Evolutionary conservation across 2,797 vertebrate species (phyloP).

Genomic region (Malacoraja senta): DNA sequence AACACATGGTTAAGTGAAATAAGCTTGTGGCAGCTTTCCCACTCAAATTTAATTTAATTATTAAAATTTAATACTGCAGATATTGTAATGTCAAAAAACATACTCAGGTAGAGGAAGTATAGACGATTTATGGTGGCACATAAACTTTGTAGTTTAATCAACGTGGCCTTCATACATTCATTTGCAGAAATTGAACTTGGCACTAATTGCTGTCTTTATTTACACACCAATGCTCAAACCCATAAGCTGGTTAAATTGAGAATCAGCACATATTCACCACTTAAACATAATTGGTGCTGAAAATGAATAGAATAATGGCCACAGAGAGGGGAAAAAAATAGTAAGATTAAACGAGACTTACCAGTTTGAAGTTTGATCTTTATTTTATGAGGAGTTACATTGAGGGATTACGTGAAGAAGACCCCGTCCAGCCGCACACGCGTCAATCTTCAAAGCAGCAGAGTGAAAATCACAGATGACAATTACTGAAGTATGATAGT

Average conservation of each 20-base stretch:
- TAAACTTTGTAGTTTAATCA: slow-evolving; percentile 14
- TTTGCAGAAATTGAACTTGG: slow-evolving; percentile 15
- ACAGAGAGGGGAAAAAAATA: background rate
- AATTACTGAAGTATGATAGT: too few relatives aligned
- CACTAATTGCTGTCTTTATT: slow-evolving; percentile 31
- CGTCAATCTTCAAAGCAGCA: too few relatives aligned
- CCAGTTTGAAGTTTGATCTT: too few relatives aligned
- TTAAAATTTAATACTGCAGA: slow-evolving; percentile 2
- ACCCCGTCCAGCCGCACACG: too few relatives aligned
- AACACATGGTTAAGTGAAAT: too few relatives aligned
- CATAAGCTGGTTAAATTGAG: background rate
- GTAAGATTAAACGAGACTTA: too few relatives aligned
- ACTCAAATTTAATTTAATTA: background rate
- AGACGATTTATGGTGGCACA: background rate
- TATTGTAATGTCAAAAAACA: slow-evolving; percentile 19
- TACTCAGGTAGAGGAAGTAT: background rate
- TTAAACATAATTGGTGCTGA: slow-evolving; percentile 15
- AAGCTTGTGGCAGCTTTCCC: background rate
- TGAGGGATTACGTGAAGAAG: too few relatives aligned
- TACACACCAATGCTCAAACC: slow-evolving; percentile 10
- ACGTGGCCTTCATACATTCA: background rate
- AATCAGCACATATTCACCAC: slow-evolving; percentile 32
- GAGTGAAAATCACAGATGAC: too few relatives aligned
- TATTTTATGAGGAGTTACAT: too few relatives aligned
- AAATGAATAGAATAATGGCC: background rate